A percentile compares a stretch with the other conserved stretches of the same genome.
Evolutionary conservation across 2,888 invertebrate genomes (phyloP).

Genomic region (Adineta ricciae): DNA sequence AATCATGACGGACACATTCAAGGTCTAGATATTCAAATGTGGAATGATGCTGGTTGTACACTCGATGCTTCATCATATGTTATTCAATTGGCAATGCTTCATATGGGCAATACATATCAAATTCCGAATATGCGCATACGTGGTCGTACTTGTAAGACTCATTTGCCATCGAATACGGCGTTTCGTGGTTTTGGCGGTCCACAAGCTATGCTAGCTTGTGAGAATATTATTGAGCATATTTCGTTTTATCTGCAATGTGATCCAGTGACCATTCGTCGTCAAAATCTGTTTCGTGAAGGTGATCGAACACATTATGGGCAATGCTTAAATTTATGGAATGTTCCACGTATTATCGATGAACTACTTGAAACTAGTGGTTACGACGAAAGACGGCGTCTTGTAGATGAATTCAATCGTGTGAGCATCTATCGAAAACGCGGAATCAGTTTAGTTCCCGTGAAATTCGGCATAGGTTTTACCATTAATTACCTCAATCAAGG

Average conservation of each 20-base stretch:
- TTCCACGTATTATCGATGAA: constrained; percentile 45
- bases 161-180: constrained; percentile 25
- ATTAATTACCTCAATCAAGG: constrained; percentile 53
- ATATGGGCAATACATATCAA: constrained; percentile 36
- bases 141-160: constrained; percentile 36
- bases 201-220: constrained; percentile 76
- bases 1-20: constrained; percentile 38
- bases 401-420: constrained; percentile 46
- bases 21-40: constrained; percentile 38
- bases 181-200: constrained; percentile 65
- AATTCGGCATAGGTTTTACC: constrained; percentile 40
- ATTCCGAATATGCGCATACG: constrained; percentile 6
- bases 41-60: constrained; percentile 39
- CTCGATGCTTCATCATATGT: constrained; percentile 38
- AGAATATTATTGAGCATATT: constrained; percentile 51
- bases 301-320: constrained; percentile 69
- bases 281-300: constrained; percentile 74
- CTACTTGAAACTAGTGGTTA: constrained; percentile 43
- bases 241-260: constrained; percentile 17
- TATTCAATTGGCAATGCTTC: constrained; percentile 35
- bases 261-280: constrained; percentile 52
- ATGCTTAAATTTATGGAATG: constrained; percentile 61
- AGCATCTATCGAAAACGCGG: constrained; percentile 43
- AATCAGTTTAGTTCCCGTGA: constrained; percentile 39
- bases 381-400: constrained; percentile 38